phyloP scores from a whole-genome alignment of 2,113 vertebrate species.

The Donacobius atricapilla region DNA sequence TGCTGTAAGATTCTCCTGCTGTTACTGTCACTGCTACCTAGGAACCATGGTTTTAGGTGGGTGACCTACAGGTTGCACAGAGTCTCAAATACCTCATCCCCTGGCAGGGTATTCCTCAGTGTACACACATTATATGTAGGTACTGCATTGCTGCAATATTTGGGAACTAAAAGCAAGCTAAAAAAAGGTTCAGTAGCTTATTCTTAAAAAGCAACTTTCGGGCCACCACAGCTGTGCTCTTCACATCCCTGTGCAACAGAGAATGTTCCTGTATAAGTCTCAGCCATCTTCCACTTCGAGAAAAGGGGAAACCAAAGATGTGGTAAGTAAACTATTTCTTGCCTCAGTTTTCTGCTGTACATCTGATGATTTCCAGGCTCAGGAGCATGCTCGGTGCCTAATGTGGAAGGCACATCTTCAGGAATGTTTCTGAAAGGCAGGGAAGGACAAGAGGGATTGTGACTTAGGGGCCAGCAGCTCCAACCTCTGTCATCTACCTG shows the following conservation, averaged over 20 bases:
- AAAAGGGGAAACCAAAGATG: not conserved
- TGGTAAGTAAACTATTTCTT: not conserved
- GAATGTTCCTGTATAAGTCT: not conserved
- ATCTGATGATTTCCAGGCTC: not conserved
- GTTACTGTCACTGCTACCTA: not conserved
- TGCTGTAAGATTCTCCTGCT: not conserved
- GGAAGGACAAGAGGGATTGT: not conserved
- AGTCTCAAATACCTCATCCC: not conserved
- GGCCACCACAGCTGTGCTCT: not conserved
- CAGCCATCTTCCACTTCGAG: not conserved
- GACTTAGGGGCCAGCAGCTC: not conserved
- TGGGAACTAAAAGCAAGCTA: not conserved
- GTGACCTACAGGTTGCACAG: not conserved
- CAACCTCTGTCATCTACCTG: not conserved
- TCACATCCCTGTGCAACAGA: not conserved
- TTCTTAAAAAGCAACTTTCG: not conserved
- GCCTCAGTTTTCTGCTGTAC: not conserved
- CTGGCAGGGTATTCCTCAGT: not conserved
- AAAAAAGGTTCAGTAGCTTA: not conserved
- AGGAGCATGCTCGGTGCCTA: not conserved
- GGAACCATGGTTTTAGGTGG: not conserved
- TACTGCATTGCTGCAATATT: not conserved
- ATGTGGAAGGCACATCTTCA: not conserved
- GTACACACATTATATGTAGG: rapidly evolving
- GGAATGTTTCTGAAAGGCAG: not conserved